These are phyloP conservation scores for Oreochromis aureus DNA, from an alignment of 2,113 vertebrate genomes.

Conservation along the genomic window DNA sequence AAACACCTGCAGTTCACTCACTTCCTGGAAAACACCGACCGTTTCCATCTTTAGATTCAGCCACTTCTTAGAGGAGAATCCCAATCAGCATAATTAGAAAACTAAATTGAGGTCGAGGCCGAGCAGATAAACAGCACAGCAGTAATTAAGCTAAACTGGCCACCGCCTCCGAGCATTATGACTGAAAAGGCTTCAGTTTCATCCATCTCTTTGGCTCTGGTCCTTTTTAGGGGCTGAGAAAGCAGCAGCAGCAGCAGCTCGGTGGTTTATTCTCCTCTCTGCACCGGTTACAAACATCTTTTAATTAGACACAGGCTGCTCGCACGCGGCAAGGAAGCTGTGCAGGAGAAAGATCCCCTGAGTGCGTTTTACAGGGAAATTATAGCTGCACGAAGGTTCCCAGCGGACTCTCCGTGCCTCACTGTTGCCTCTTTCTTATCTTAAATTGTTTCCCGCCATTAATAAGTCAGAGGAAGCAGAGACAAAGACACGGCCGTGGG, in stretches of 20 bases:
- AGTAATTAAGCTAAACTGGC: neutral
- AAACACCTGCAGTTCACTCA: fast-evolving
- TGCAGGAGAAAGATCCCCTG: neutral
- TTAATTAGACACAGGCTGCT: neutral
- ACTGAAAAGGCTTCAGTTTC: neutral
- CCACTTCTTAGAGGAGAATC: neutral
- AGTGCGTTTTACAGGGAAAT: neutral
- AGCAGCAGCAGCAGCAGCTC: neutral
- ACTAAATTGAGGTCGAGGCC: neutral
- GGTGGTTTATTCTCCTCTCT: neutral
- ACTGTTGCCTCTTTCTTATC: neutral
- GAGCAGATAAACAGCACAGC: neutral
- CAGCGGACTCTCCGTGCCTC: fast-evolving
- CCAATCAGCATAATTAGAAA: neutral
- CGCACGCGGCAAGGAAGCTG: neutral
- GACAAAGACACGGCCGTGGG: neutral
- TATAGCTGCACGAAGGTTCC: neutral
- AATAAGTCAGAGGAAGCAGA: neutral
- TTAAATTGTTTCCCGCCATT: fast-evolving
- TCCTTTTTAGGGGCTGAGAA: neutral
- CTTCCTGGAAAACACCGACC: neutral
- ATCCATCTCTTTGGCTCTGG: neutral
- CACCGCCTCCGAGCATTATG: neutral
- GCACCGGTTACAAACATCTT: neutral
- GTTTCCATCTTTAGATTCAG: neutral